phyloP scores from a whole-genome alignment of 2,797 vertebrate species.

The Gastrophryne carolinensis region DNA sequence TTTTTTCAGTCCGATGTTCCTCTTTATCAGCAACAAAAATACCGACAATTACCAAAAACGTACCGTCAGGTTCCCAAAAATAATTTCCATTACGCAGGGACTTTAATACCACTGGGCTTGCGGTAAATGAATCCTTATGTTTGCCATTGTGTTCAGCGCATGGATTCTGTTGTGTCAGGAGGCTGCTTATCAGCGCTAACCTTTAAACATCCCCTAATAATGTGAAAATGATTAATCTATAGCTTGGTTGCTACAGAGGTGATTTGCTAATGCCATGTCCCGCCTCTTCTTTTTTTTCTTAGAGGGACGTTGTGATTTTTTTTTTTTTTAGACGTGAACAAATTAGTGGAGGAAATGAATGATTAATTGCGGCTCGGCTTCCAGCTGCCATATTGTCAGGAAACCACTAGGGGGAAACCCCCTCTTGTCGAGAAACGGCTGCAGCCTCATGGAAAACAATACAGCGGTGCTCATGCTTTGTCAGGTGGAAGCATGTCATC shows the following conservation, averaged over 20 bases:
- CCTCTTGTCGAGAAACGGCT: slow-evolving; percentile 17
- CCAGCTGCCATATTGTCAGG: slow-evolving; percentile 31
- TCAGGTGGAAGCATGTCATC: too few relatives aligned
- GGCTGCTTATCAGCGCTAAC: slow-evolving; percentile 2
- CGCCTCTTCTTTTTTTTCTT: slow-evolving; percentile 21
- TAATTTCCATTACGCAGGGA: too few relatives aligned
- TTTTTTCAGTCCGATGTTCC: too few relatives aligned
- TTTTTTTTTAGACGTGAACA: slow-evolving; percentile 16
- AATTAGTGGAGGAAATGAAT: slow-evolving; percentile 40
- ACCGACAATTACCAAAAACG: too few relatives aligned
- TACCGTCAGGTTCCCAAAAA: too few relatives aligned
- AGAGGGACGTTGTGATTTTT: slow-evolving; percentile 27
- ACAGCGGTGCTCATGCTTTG: not conserved
- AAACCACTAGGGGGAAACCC: slow-evolving; percentile 48
- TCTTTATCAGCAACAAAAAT: too few relatives aligned
- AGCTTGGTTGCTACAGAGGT: slow-evolving; percentile 12
- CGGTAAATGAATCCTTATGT: too few relatives aligned
- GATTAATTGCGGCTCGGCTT: slow-evolving; percentile 44
- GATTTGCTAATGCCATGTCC: slow-evolving; percentile 37
- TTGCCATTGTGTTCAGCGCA: too few relatives aligned
- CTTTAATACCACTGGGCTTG: too few relatives aligned
- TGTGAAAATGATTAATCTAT: slow-evolving; percentile 40
- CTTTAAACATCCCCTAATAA: slow-evolving; percentile 36
- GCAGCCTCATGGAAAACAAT: not conserved
- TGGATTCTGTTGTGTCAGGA: slow-evolving; percentile 1